These are phyloP conservation scores for Cyclargus thomasi DNA, from an alignment of 1,140 invertebrate genomes.

Conservation along the genomic window DNA sequence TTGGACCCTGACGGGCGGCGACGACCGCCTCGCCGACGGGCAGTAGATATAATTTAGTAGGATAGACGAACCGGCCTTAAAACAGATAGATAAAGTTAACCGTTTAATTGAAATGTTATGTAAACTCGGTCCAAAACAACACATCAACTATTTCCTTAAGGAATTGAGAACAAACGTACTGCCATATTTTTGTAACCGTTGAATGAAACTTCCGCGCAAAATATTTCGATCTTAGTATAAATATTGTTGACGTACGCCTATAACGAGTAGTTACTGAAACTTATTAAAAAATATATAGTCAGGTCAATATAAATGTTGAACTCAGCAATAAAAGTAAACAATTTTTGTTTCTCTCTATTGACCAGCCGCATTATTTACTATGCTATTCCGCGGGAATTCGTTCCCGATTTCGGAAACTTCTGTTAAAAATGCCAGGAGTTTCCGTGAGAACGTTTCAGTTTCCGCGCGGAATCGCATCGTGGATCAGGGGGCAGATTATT, in stretches of 20 bases:
- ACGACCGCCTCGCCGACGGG: slow-evolving; percentile 13
- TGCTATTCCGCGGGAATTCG: no score
- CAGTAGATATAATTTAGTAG: slow-evolving; percentile 40
- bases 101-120: slow-evolving; percentile 35
- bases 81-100: slow-evolving; percentile 45
- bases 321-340: no score
- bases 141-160: slow-evolving; percentile 52
- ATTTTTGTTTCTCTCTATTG: no score
- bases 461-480: no score
- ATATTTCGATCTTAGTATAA: background rate
- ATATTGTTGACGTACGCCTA: no score
- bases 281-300: background rate
- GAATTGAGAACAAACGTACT: slow-evolving; percentile 70
- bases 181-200: slow-evolving; percentile 61
- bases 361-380: no score
- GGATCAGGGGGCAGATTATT: no score
- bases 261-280: no score
- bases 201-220: slow-evolving; percentile 14
- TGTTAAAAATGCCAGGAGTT: no score
- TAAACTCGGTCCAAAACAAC: slow-evolving; percentile 40
- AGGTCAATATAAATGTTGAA: background rate
- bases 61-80: slow-evolving; percentile 67
- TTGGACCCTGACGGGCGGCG: background rate
- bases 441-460: no score
- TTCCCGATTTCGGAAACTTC: no score